Conservation (phyloP, 2,888 invertebrate genomes). For the Lepeophtheirus nordmannii region DNA sequence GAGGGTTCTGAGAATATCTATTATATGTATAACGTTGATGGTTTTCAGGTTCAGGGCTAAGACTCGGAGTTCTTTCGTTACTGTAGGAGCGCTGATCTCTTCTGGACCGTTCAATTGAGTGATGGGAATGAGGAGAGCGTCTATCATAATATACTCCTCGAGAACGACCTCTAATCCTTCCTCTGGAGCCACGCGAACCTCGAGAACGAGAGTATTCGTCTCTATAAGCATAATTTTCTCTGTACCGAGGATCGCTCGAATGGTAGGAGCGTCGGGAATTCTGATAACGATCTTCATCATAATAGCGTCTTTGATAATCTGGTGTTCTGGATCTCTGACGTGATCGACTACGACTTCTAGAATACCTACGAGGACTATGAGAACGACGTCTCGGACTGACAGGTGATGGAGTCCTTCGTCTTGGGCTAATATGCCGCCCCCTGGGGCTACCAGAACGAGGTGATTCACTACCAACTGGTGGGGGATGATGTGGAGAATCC, state of each 20-base stretch:
- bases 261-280: not conserved
- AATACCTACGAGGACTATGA: not conserved
- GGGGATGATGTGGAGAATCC: not conserved
- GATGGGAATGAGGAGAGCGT: not conserved
- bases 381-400: not conserved
- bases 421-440: not conserved
- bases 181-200: not conserved
- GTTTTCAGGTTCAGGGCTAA: conserved; percentile 18
- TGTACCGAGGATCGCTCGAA: not conserved
- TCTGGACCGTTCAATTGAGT: no score
- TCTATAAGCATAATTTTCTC: not conserved
- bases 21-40: not conserved
- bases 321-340: not conserved
- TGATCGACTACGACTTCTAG: not conserved
- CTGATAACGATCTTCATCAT: not conserved
- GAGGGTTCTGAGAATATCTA: not conserved
- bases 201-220: not conserved
- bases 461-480: not conserved
- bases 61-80: conserved; percentile 18
- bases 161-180: not conserved
- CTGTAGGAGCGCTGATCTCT: no score
- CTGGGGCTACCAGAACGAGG: not conserved
- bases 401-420: conserved; percentile 1
- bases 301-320: not conserved
- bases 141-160: not conserved